phyloP scores from a whole-genome alignment of 2,888 invertebrate genomes.

The Drosophila prostipennis region DNA sequence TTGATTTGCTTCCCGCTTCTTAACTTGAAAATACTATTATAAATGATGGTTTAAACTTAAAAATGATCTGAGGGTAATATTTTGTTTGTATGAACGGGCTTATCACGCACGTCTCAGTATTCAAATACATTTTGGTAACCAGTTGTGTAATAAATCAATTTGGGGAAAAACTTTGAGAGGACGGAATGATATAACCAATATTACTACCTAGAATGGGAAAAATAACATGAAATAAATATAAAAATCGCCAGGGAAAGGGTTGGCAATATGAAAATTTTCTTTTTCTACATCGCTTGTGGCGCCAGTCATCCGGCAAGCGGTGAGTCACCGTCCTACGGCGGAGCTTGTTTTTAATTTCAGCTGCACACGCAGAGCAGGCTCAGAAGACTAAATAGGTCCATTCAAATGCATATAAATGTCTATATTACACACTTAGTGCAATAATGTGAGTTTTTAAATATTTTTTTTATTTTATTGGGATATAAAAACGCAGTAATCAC shows the following conservation, averaged over 20 bases:
- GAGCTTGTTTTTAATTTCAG: slow-evolving; percentile 58
- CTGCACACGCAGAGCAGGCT: slow-evolving; percentile 5
- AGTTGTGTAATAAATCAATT: neutral
- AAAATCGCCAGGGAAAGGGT: neutral
- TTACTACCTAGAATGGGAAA: neutral
- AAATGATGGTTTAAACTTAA: no score
- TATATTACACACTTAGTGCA: slow-evolving; percentile 31
- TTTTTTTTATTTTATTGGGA: slow-evolving; percentile 65
- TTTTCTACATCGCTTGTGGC: slow-evolving; percentile 54
- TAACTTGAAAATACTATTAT: no score
- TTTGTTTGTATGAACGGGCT: no score
- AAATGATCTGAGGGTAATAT: no score
- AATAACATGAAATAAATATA: neutral
- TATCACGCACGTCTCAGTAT: no score
- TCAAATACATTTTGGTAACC: neutral
- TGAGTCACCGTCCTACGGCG: slow-evolving; percentile 58
- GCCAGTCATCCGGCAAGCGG: slow-evolving; percentile 68
- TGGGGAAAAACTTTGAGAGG: no score
- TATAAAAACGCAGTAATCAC: slow-evolving; percentile 70
- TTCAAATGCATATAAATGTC: slow-evolving; percentile 50
- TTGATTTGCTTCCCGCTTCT: no score
- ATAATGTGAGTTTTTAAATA: slow-evolving; percentile 8
- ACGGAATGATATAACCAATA: no score
- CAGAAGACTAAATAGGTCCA: slow-evolving; percentile 2
- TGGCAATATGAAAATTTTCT: neutral